Evolutionary conservation across 2,113 vertebrate species (phyloP).

Genomic region (Falco punctatus): DNA sequence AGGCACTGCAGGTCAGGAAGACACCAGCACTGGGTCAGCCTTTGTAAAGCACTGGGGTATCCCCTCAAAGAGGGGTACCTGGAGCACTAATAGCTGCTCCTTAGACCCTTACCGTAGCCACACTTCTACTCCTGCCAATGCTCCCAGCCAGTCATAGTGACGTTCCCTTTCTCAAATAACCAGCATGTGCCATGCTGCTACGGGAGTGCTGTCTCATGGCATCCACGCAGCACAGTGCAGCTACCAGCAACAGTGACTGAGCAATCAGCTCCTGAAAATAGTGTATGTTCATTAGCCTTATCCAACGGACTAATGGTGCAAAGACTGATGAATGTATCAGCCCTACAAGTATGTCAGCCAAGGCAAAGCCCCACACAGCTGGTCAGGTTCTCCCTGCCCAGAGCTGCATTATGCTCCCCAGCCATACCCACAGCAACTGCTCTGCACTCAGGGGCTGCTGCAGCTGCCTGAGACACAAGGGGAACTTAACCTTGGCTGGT

Average conservation of each 20-base stretch:
- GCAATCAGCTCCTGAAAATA: not conserved
- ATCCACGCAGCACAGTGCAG: not conserved
- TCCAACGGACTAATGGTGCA: not conserved
- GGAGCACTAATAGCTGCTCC: not conserved
- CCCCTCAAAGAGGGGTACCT: not conserved
- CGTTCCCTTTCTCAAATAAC: not conserved
- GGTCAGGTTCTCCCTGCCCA: not conserved
- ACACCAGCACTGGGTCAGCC: not conserved
- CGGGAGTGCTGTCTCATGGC: not conserved
- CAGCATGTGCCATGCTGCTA: accelerated
- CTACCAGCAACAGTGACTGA: not conserved
- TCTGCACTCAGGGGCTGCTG: not conserved
- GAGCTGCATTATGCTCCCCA: not conserved
- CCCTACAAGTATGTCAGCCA: not conserved
- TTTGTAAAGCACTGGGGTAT: not conserved
- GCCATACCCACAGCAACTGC: not conserved
- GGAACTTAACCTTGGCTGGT: not conserved
- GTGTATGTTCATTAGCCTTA: not conserved
- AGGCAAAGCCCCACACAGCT: not conserved
- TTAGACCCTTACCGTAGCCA: not conserved
- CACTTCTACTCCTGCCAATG: not conserved
- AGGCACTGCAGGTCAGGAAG: not conserved
- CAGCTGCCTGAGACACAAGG: not conserved
- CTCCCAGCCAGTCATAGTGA: not conserved
- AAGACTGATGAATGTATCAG: not conserved